These are phyloP conservation scores for Fulmarus glacialis DNA, from an alignment of 2,113 vertebrate genomes.

Conservation along the genomic window DNA sequence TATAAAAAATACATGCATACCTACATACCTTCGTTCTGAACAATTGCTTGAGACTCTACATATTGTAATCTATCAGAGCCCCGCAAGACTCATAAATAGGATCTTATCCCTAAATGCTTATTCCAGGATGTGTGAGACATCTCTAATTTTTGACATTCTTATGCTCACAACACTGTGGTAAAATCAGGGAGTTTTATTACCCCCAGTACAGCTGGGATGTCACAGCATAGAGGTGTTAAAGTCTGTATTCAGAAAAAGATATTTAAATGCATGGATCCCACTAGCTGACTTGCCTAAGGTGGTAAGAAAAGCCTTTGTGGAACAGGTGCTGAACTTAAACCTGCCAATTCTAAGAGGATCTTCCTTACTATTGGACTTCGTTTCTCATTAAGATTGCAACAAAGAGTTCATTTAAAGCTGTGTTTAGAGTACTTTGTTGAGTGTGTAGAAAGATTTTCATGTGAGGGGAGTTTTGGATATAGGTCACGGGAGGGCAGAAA, in stretches of 20 bases:
- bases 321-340: neutral
- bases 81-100: neutral
- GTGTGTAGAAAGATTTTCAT: neutral
- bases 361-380: neutral
- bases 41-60: neutral
- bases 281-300: neutral
- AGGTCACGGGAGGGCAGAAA: neutral
- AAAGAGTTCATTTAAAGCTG: neutral
- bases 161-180: neutral
- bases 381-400: neutral
- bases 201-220: neutral
- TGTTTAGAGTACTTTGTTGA: neutral
- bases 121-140: neutral
- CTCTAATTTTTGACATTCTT: neutral
- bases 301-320: neutral
- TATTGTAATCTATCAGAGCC: neutral
- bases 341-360: neutral
- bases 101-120: neutral
- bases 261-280: neutral
- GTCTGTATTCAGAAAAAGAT: neutral
- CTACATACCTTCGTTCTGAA: neutral
- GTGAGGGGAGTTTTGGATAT: neutral
- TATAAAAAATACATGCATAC: neutral
- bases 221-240: neutral
- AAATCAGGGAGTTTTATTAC: neutral